phyloP scores from a whole-genome alignment of 2,888 invertebrate species.

The Morpho achilles region DNA sequence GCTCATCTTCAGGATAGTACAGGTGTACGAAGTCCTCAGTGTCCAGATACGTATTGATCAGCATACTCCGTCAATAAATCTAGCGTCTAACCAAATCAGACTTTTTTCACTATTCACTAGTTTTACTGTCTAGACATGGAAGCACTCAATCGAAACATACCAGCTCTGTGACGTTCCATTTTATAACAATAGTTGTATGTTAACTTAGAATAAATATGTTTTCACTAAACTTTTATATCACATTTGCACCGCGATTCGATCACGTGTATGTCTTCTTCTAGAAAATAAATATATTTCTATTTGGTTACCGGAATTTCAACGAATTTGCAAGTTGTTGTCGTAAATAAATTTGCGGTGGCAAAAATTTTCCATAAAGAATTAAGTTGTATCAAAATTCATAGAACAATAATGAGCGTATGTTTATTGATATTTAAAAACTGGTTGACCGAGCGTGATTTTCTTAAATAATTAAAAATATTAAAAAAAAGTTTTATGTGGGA shows the following conservation, averaged over 20 bases:
- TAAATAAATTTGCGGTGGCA: not conserved
- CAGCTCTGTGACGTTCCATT: conserved; percentile 63
- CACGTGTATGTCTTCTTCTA: conserved; percentile 52
- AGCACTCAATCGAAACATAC: conserved; percentile 59
- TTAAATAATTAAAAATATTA: too few species aligned
- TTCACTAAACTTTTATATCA: conserved; percentile 67
- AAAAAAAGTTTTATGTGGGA: too few species aligned
- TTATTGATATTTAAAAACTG: too few species aligned
- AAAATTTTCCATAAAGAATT: not conserved
- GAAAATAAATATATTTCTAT: conserved; percentile 24
- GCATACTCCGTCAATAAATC: conserved; percentile 62
- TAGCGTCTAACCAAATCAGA: conserved; percentile 50
- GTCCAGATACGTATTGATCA: conserved; percentile 76
- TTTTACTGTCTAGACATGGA: conserved; percentile 58
- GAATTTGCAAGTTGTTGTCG: not conserved
- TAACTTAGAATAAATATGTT: conserved; percentile 52
- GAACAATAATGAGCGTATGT: not conserved
- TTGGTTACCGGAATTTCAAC: conserved; percentile 2
- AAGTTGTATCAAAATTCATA: not conserved
- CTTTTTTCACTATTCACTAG: conserved; percentile 45
- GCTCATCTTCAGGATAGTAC: conserved; percentile 73
- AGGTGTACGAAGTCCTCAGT: conserved; percentile 78
- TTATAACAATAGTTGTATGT: conserved; percentile 39
- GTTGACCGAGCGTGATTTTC: too few species aligned
- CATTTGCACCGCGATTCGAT: conserved; percentile 55